These are phyloP conservation scores for Clarias pachynema DNA, from an alignment of 2,797 vertebrate genomes.

Conservation along the genomic window DNA sequence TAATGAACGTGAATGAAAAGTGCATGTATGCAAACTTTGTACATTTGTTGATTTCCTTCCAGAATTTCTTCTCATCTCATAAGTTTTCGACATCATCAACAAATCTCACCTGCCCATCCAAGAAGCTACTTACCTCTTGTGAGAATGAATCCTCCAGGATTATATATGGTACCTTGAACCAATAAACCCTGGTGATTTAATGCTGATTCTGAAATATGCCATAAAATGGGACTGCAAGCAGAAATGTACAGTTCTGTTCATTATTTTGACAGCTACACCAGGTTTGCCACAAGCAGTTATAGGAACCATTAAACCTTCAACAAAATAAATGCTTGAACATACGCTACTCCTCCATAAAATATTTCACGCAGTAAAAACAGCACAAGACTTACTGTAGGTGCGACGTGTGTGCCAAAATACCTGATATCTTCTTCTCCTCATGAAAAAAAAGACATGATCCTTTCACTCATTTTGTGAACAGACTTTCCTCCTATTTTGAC, in stretches of 20 bases:
- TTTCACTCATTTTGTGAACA: constrained; percentile 19
- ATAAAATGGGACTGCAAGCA: background rate
- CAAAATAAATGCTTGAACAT: constrained; percentile 6
- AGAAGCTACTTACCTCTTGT: constrained; percentile 9
- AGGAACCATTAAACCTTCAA: constrained; percentile 21
- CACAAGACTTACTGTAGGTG: background rate
- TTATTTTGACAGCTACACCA: constrained; percentile 21
- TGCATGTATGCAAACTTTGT: background rate
- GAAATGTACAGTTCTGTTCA: constrained; percentile 10
- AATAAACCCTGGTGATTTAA: constrained; percentile 5
- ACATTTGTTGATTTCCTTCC: background rate
- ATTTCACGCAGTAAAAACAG: constrained; percentile 24
- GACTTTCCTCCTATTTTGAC: constrained; percentile 22
- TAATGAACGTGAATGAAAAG: background rate
- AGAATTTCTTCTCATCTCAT: background rate
- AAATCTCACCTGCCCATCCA: background rate
- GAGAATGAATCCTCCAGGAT: background rate
- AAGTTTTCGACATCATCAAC: background rate
- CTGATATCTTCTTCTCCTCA: constrained; percentile 24
- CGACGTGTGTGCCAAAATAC: constrained; percentile 6
- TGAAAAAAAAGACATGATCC: constrained; percentile 5
- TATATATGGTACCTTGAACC: background rate
- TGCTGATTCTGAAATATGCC: constrained; percentile 6
- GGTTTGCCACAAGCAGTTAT: constrained; percentile 25
- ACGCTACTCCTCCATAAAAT: background rate